These are phyloP conservation scores for Drosophila hydei DNA, from an alignment of 1,140 invertebrate genomes.

Conservation along the genomic window DNA sequence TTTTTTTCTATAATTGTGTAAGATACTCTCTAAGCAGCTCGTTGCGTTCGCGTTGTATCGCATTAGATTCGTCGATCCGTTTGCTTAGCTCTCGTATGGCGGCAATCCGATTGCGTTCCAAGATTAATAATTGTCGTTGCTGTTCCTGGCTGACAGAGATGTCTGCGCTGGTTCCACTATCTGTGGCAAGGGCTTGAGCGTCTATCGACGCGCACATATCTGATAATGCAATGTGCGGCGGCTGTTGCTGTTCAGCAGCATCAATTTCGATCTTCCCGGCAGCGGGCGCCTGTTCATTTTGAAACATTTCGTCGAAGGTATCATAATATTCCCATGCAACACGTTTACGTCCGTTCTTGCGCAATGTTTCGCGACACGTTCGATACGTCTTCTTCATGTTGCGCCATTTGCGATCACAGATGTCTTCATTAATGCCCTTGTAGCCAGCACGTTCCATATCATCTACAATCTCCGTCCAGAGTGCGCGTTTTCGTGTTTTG, in stretches of 20 bases:
- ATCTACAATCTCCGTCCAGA: conserved; percentile 52
- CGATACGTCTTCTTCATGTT: conserved; percentile 59
- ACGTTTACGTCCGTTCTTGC: conserved; percentile 41
- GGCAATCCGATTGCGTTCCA: conserved; percentile 44
- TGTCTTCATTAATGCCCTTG: conserved; percentile 52
- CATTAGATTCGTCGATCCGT: conserved; percentile 49
- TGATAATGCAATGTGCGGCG: background rate
- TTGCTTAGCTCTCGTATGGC: conserved; percentile 47
- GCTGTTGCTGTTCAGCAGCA: conserved; percentile 10
- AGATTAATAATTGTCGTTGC: conserved; percentile 35
- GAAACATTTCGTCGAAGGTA: conserved; percentile 42
- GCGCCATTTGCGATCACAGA: conserved; percentile 56
- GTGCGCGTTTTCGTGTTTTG: conserved; percentile 29
- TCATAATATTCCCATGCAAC: conserved; percentile 50
- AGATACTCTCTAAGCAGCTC: conserved; percentile 45
- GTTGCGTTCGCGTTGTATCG: conserved; percentile 47
- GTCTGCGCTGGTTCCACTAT: background rate
- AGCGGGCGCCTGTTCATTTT: conserved; percentile 12
- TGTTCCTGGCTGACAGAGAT: conserved; percentile 20
- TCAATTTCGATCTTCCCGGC: background rate
- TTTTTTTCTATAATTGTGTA: conserved; percentile 30
- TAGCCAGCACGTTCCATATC: conserved; percentile 44
- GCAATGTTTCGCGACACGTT: conserved; percentile 38
- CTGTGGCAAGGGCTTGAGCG: background rate
- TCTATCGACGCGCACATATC: conserved; percentile 4